Evolutionary conservation across 2,113 vertebrate genomes (phyloP).

Genomic region (Oryctolagus cuniculus): mOryCun1.1 NC_091439.1:10301501-10302000

Average conservation of each 20-base stretch:
- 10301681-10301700: background rate
- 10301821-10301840: background rate
- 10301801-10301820: background rate
- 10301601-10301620: conserved; percentile 24
- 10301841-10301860: background rate
- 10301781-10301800: background rate
- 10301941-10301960: no score
- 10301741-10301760: background rate
- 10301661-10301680: background rate
- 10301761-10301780: background rate
- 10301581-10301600: background rate
- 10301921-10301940: no score
- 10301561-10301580: background rate
- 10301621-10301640: background rate
- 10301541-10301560: conserved; percentile 40
- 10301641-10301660: background rate
- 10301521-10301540: conserved; percentile 57
- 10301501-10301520: conserved; percentile 45
- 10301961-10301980: no score
- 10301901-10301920: background rate
- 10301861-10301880: no score
- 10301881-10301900: background rate
- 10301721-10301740: background rate
- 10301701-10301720: background rate
- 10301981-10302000: no score